phyloP scores from a whole-genome alignment of 2,888 invertebrate species.

The Papilio elwesi region DNA sequence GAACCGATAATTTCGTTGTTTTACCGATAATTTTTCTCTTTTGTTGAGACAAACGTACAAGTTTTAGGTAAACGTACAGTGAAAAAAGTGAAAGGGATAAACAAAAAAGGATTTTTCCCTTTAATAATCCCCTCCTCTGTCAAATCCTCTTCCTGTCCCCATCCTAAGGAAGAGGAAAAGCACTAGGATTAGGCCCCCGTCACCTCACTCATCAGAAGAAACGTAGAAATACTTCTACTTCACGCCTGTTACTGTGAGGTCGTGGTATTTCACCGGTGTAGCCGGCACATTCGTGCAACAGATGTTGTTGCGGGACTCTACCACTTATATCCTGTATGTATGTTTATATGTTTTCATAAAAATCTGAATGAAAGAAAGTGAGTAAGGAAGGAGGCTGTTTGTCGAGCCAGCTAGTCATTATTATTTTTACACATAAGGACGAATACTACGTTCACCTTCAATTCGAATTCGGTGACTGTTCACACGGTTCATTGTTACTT shows the following conservation, averaged over 20 bases:
- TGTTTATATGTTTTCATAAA: neutral
- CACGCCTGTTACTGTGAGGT: too few species aligned
- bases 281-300: too few species aligned
- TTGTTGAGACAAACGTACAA: neutral
- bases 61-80: neutral
- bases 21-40: neutral
- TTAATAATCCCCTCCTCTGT: too few species aligned
- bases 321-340: too few species aligned
- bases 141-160: too few species aligned
- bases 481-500: conserved; percentile 11
- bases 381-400: neutral
- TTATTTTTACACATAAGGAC: neutral
- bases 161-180: too few species aligned
- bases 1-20: neutral
- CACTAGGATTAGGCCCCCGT: too few species aligned
- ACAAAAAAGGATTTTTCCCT: too few species aligned
- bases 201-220: too few species aligned
- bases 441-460: conserved; percentile 17
- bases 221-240: too few species aligned
- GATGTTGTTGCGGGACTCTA: too few species aligned
- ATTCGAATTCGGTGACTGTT: conserved; percentile 5
- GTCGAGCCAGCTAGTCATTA: neutral
- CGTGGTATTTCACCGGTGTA: too few species aligned
- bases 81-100: neutral
- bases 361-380: neutral